A percentile compares a stretch with the other conserved stretches of the same genome.
Conservation (phyloP, 92 coral and sea anemone genomes). For the Blastomussa wellsi region DNA sequence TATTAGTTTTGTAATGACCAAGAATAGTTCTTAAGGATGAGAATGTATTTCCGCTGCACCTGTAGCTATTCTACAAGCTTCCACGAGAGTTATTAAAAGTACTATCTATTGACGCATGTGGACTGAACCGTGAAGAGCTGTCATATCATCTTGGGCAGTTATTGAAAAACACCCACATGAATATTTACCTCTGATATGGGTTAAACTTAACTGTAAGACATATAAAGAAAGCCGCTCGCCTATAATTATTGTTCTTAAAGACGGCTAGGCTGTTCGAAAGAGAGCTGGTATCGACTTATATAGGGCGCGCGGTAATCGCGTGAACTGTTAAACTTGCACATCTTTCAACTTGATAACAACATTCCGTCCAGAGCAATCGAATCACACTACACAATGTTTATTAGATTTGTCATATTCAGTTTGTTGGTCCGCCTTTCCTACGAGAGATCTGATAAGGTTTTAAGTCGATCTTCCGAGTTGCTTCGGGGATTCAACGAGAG, state of each 20-base stretch:
- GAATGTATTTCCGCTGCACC: slow-evolving; percentile 33
- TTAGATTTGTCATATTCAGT: slow-evolving; percentile 17
- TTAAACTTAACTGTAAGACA: slow-evolving; percentile 7
- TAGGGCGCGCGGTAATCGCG: slow-evolving; percentile 19
- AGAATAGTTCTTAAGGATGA: not conserved
- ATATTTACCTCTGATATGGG: slow-evolving; percentile 45
- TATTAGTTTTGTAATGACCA: not conserved
- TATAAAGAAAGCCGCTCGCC: slow-evolving; percentile 36
- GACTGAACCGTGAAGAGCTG: slow-evolving; percentile 44
- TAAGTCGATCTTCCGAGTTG: not conserved
- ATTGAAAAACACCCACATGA: slow-evolving; percentile 30
- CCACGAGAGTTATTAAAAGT: slow-evolving; percentile 1
- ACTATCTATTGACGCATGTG: slow-evolving; percentile 42
- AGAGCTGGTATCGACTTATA: slow-evolving; percentile 35
- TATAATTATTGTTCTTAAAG: slow-evolving; percentile 21
- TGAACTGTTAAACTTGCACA: not conserved
- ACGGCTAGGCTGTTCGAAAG: slow-evolving; percentile 44
- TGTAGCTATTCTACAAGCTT: slow-evolving; percentile 10
- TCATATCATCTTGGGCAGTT: slow-evolving; percentile 36
- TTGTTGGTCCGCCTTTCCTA: slow-evolving; percentile 22
- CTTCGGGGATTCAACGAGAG: slow-evolving; percentile 16
- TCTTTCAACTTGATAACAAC: slow-evolving; percentile 22
- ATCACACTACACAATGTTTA: slow-evolving; percentile 24
- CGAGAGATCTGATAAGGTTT: slow-evolving; percentile 14
- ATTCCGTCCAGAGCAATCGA: slow-evolving; percentile 23